These are phyloP conservation scores for Thereva unica DNA, from an alignment of 2,888 invertebrate genomes.

Conservation along the genomic window DNA sequence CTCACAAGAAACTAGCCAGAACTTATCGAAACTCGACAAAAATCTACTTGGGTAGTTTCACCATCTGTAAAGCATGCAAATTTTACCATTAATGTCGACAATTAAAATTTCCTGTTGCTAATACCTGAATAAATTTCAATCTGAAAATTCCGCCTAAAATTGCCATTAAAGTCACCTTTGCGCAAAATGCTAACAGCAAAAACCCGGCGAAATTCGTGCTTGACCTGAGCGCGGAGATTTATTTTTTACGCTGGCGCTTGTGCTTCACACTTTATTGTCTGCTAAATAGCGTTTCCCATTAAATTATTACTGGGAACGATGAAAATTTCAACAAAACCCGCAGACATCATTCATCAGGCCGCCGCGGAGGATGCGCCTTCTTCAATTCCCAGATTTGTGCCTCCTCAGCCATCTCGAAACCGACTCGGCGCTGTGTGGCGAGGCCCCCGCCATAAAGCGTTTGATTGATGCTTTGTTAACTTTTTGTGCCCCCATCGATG, in stretches of 20 bases:
- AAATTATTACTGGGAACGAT: constrained; percentile 13
- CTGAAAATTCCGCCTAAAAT: no score
- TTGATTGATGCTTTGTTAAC: constrained; percentile 30
- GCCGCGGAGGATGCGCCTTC: background rate
- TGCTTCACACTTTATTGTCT: background rate
- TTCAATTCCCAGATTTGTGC: constrained; percentile 8
- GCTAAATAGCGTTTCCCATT: background rate
- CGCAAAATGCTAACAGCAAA: no score
- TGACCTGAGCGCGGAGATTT: background rate
- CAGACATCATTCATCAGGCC: constrained; percentile 9
- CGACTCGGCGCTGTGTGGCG: background rate
- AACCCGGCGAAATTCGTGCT: background rate
- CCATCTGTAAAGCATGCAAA: no score
- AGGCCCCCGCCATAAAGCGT: constrained; percentile 7
- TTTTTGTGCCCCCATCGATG: constrained; percentile 2
- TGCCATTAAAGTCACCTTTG: no score
- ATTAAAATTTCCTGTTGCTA: no score
- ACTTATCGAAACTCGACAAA: no score
- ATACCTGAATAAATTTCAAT: no score
- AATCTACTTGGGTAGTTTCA: no score
- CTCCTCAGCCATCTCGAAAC: background rate
- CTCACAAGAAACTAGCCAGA: no score
- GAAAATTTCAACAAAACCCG: constrained; percentile 4
- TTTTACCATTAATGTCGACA: no score
- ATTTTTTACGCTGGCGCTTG: constrained; percentile 11